A percentile compares a stretch with the other conserved stretches of the same genome.
phyloP scores from a whole-genome alignment of 2,888 invertebrate species.

The Theristus sp. region DNA sequence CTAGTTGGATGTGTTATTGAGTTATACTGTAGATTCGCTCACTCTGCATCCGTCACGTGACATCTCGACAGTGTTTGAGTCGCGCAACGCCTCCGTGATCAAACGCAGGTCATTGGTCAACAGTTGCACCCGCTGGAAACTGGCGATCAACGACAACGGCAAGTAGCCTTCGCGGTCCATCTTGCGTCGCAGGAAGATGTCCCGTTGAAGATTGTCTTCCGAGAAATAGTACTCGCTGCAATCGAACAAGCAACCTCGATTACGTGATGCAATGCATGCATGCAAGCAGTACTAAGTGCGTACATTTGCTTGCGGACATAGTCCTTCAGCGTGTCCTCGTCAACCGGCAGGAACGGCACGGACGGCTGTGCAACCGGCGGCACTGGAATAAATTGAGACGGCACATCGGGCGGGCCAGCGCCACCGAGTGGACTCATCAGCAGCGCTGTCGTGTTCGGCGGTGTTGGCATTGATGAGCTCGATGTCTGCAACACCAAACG shows the following conservation, averaged over 20 bases:
- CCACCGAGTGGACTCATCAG: not conserved
- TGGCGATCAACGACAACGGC: conserved; percentile 76
- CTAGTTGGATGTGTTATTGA: too few species aligned
- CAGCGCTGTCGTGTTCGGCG: not conserved
- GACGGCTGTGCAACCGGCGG: not conserved
- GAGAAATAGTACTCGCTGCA: conserved; percentile 96
- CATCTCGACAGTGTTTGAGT: conserved; percentile 67
- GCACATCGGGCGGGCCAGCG: not conserved
- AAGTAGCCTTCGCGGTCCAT: conserved; percentile 87
- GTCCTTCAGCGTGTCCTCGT: conserved; percentile 22
- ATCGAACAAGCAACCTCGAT: conserved; percentile 4
- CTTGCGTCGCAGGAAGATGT: conserved; percentile 85
- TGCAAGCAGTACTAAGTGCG: too few species aligned
- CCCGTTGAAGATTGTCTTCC: conserved; percentile 76
- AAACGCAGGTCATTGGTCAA: conserved; percentile 64
- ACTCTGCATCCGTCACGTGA: conserved; percentile 49
- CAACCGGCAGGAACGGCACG: conserved; percentile 2
- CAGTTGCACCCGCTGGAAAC: conserved; percentile 77
- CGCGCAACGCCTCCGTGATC: conserved; percentile 59
- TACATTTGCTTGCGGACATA: conserved; percentile 26
- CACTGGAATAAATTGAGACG: not conserved
- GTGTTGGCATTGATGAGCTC: not conserved
- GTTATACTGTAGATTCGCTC: too few species aligned
- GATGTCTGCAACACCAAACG: too few species aligned
- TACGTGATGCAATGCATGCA: not conserved